These are phyloP conservation scores for Ficedula albicollis DNA, from an alignment of 2,797 vertebrate species.

Conservation along the genomic window DNA sequence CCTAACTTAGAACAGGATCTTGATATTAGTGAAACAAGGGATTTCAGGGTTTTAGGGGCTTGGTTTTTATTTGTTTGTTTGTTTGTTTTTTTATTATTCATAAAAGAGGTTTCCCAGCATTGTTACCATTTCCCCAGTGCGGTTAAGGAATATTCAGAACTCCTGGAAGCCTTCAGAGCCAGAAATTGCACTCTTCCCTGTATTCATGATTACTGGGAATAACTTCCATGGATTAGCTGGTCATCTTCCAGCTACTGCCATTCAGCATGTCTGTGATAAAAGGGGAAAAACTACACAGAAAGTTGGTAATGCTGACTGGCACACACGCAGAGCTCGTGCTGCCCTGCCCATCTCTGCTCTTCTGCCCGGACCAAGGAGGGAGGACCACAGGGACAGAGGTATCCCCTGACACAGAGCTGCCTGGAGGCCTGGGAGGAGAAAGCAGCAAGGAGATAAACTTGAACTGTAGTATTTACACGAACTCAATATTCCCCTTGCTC, in stretches of 20 bases:
- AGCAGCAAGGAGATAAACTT: not conserved
- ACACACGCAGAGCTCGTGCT: not conserved
- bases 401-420: not conserved
- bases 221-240: not conserved
- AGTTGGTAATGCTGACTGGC: not conserved
- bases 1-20: not conserved
- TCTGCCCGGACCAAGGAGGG: fast-evolving
- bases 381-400: not conserved
- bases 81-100: not conserved
- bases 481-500: not conserved
- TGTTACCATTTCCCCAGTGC: not conserved
- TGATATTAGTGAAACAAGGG: too few relatives aligned
- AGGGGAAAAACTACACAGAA: fast-evolving
- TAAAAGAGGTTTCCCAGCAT: not conserved
- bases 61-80: too few relatives aligned
- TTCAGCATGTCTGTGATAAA: not conserved
- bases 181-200: not conserved
- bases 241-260: not conserved
- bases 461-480: not conserved
- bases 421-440: not conserved
- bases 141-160: not conserved
- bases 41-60: too few relatives aligned
- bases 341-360: not conserved
- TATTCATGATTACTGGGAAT: not conserved
- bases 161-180: not conserved